Evolutionary conservation across 1,140 invertebrate species (phyloP), one percentile per base, ranked within the genome.

Genomic region (Metaphire vulgaris): DNA sequence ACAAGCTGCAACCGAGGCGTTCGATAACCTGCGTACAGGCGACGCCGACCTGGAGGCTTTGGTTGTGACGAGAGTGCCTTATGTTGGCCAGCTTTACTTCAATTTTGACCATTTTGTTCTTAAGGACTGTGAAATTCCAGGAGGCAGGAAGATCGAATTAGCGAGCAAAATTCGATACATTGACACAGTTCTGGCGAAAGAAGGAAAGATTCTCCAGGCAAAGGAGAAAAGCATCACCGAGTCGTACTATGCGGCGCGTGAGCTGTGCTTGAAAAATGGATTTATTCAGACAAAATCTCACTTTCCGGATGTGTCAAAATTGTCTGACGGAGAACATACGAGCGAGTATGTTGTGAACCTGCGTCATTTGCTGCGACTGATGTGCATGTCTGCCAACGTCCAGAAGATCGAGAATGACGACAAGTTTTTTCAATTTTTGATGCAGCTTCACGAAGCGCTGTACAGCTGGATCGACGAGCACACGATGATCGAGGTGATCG

Each of bases 351-450:
- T 64, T 28, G 72, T 33, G 1, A 73, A 69, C n/a, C 41, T 77
- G 30, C 72, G 72, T 30, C 76, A 77, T 33, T 32, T 77, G 67
- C 67, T 77, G 33, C 28, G 76, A 16, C n/a, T 77, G 28, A 74
- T 77, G 71, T 77, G 71, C 66, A 29, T 31, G 26, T 28, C 64
- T 16, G 65, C 29, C 28, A 74, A 77, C 31, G n/a, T 77, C 16
- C 56, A 41, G 31, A 66, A 74, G 26, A 29, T 74, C n/a, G 69
- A 77, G 56, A 69, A 33, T 14, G 76, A 77, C 32, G 76, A 77
- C 56, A 73, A 77, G 33, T 77, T 77, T 33, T 74, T 74, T 32
- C 71, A 77, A 33, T 74, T 77, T n/a, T 65, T 77, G n/a, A 77
- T 69, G 76, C 56, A 74, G 66, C 76, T 77, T 16, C 67, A 77